Evolutionary conservation across 2,797 vertebrate species (phyloP), one percentile per base, ranked within the genome.

Genomic region (Hoplostethus mediterraneus): DNA sequence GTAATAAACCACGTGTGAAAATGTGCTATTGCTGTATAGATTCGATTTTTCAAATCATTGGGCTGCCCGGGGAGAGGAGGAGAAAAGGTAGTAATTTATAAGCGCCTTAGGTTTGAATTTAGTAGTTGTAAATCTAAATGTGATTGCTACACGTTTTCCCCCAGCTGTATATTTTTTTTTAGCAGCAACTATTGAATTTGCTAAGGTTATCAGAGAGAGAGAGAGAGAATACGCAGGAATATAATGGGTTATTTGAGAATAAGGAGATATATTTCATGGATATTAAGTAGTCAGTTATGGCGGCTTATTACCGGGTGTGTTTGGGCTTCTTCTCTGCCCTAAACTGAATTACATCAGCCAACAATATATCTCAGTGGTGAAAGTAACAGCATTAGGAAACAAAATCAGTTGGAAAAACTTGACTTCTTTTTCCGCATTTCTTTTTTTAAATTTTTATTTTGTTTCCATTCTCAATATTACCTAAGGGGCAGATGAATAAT

Each of bases 401-500:
- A 71, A 69, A 71, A 21, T 67, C 45, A 65, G 16, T 31, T 5
- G 28, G 42, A 70, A 63, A 71, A 66, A 44, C 47, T 56, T 49
- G 63, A 44, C 47, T 56, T 49, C 49, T 55, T 40, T 9, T 3
- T 48, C 30, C 5, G 12, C 45, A 33, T 21, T 25, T 3, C 16
- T 33, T 2, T 25, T 67, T 55, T 71, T 61, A 28, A 28, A 40
- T 45, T 33, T 30, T 57, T 28, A 67, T 62, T 72, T 71, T 61
- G 38, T 58, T 65, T 81, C 47, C 36, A 21, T 57, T 61, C 48
- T 53, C 38, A 40, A 42, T 28, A 58, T 57, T 30, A 70, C 54
- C 59, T 36, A 2, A 73, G 64, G 56, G n/a, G 42, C 31, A 49
- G 73, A 83, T 86, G 36, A 82, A 77, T 79, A 85, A 81, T 64